Base-by-base conservation (phyloP, 2,888 invertebrate genomes). In the Eristalis pertinax region DNA sequence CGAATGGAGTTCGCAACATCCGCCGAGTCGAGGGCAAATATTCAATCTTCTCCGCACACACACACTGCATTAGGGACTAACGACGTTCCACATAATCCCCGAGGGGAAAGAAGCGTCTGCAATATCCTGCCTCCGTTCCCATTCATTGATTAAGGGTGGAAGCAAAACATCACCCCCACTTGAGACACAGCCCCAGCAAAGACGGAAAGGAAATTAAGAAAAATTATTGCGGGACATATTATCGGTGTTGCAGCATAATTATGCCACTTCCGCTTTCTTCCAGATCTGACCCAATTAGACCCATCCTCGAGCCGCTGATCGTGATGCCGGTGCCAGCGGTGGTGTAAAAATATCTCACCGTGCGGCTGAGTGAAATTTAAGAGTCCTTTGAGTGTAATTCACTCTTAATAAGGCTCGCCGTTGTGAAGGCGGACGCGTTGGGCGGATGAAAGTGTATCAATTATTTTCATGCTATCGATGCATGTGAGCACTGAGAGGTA, bases 391-490 rank as follows among this genome's bases (percentile, higher is more conserved):
- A 73, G 68, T 73, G 60, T 19, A 2, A 19, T 56, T 56, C 56
- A 2, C n/a, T 56, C 56, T 56, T 73, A 69, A 74, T 69, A 78
- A 84, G 73, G 68, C 26, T 83, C 60, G 41, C 32, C 32, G 32
- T 8, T 60, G 24, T 58, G 19, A 26, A 43, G 35, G 64, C 69
- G n/a, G 15, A 58, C 19, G 50, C n/a, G 43, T n/a, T n/a, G 19
- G 4, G 5, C 43, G 43, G 5, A n/a, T 15, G 43, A 41, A 43
- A 43, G 43, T 50, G 65, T 63, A 65, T 84, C 75, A 84, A 84
- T 84, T 84, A 80, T 80, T 80, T 84, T 84, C 62, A 84, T 84
- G 70, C 70, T 76, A 76, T 80, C 35, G 75, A 62, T 80, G 84
- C 75, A 70, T 75, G 38, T 13, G 24, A 43, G 15, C 60, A 15